Percentiles rank a stretch among this genome's conserved stretches.
These are phyloP conservation scores for Eleginops maclovinus DNA, from an alignment of 2,113 vertebrate genomes.

Conservation along the genomic window DNA sequence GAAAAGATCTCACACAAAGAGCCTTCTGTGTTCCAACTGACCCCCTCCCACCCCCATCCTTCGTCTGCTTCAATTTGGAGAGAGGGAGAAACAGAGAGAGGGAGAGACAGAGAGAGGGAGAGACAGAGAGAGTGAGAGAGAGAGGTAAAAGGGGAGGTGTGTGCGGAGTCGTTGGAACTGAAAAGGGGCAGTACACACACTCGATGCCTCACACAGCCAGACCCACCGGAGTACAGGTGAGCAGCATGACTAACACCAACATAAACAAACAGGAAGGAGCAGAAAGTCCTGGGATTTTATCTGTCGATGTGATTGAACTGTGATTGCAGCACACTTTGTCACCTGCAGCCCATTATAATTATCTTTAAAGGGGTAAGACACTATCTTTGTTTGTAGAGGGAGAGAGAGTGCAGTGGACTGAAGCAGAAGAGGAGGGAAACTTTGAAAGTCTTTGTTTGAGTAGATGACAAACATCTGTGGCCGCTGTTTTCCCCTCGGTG, in stretches of 20 bases:
- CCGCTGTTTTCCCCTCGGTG: slow-evolving; percentile 44
- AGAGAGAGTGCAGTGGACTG: slow-evolving; percentile 10
- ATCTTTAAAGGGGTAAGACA: slow-evolving; percentile 62
- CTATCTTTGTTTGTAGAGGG: slow-evolving; percentile 63
- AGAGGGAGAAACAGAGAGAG: slow-evolving; percentile 42
- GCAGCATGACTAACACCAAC: slow-evolving; percentile 51
- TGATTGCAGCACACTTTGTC: slow-evolving; percentile 43
- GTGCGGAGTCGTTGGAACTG: slow-evolving; percentile 63
- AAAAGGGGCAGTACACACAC: slow-evolving; percentile 77
- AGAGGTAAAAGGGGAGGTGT: slow-evolving; percentile 62
- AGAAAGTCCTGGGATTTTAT: slow-evolving; percentile 45
- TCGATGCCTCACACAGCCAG: slow-evolving; percentile 63
- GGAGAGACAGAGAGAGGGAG: slow-evolving; percentile 20
- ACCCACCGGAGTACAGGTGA: slow-evolving; percentile 79
- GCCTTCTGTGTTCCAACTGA: slow-evolving; percentile 84
- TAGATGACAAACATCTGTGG: slow-evolving; percentile 77
- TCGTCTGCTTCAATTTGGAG: slow-evolving; percentile 68
- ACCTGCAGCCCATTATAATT: slow-evolving; percentile 56
- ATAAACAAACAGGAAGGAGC: slow-evolving; percentile 48
- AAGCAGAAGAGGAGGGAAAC: slow-evolving; percentile 59
- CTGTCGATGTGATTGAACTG: slow-evolving; percentile 21
- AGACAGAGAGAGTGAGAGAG: slow-evolving; percentile 31
- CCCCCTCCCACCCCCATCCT: slow-evolving; percentile 77
- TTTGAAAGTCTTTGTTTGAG: slow-evolving; percentile 74
- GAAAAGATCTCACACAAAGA: slow-evolving; percentile 85